Conservation (phyloP, 2,888 invertebrate species). For the Alsophila aescularia region DNA sequence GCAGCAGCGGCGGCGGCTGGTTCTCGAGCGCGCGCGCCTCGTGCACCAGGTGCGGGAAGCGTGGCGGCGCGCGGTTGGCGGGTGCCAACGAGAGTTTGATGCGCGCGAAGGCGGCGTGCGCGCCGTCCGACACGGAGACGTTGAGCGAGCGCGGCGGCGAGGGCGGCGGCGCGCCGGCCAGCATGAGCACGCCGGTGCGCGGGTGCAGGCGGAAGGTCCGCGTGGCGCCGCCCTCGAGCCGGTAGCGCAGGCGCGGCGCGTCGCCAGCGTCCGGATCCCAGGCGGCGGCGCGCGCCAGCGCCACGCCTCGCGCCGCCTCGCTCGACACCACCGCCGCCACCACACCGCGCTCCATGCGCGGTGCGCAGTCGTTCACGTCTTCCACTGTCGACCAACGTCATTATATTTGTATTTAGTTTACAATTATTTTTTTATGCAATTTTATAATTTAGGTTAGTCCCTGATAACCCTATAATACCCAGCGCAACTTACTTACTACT, state of each 20-base stretch:
- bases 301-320: slow-evolving; percentile 93
- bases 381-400: slow-evolving; percentile 85
- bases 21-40: slow-evolving; percentile 94
- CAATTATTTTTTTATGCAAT: no score
- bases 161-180: slow-evolving; percentile 72
- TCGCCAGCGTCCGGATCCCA: slow-evolving; percentile 94
- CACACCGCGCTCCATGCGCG: slow-evolving; percentile 92
- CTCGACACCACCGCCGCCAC: slow-evolving; percentile 91
- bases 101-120: slow-evolving; percentile 94
- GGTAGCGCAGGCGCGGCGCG: slow-evolving; percentile 89
- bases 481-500: no score
- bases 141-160: slow-evolving; percentile 88
- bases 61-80: slow-evolving; percentile 91
- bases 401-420: no score
- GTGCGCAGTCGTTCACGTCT: slow-evolving; percentile 96
- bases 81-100: slow-evolving; percentile 91
- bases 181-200: slow-evolving; percentile 63
- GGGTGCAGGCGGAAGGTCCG: slow-evolving; percentile 60
- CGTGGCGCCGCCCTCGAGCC: slow-evolving; percentile 84
- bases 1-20: slow-evolving; percentile 88
- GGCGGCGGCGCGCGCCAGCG: slow-evolving; percentile 94
- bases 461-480: no score
- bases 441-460: no score
- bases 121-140: slow-evolving; percentile 97
- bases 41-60: slow-evolving; percentile 90